Percentiles rank a stretch among this genome's conserved stretches.
Conservation (phyloP, 2,888 invertebrate species). For the Ceratothoa steindachneri region DNA sequence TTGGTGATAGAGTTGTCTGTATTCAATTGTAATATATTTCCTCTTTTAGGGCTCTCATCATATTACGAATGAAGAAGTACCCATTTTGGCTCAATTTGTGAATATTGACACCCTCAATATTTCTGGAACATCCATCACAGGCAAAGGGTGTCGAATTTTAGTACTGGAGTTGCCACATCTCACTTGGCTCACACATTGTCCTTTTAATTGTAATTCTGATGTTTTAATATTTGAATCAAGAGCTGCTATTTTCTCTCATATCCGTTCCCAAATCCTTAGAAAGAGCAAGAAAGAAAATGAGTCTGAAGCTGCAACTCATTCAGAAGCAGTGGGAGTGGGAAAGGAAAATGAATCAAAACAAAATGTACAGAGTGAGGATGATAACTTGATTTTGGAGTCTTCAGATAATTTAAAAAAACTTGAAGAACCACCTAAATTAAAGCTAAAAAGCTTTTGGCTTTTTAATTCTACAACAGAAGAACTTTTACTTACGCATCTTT, state of each 20-base stretch:
- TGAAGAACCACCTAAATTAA: slow-evolving; percentile 9
- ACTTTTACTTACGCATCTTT: slow-evolving; percentile 26
- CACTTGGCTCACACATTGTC: slow-evolving; percentile 37
- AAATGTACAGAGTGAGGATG: not conserved
- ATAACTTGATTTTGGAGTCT: not conserved
- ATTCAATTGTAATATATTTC: not conserved
- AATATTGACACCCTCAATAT: slow-evolving; percentile 27
- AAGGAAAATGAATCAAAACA: not conserved
- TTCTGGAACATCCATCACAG: slow-evolving; percentile 41
- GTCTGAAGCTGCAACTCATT: too few species aligned
- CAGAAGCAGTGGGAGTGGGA: not conserved
- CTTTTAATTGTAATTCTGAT: slow-evolving; percentile 46
- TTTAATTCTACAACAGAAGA: slow-evolving; percentile 42
- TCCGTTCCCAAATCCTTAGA: slow-evolving; percentile 18
- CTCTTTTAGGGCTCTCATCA: slow-evolving; percentile 29
- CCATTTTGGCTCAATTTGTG: slow-evolving; percentile 28
- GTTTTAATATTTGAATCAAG: slow-evolving; percentile 41
- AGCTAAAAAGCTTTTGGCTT: slow-evolving; percentile 42
- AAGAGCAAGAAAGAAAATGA: not conserved
- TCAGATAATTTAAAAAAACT: not conserved
- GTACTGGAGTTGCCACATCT: slow-evolving; percentile 26
- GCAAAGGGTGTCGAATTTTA: slow-evolving; percentile 37
- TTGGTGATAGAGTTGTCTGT: too few species aligned
- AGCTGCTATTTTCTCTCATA: slow-evolving; percentile 29
- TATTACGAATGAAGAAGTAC: slow-evolving; percentile 29